Evolutionary conservation across 2,888 invertebrate genomes (phyloP).

Genomic region (Drosophila peninsularis): DNA sequence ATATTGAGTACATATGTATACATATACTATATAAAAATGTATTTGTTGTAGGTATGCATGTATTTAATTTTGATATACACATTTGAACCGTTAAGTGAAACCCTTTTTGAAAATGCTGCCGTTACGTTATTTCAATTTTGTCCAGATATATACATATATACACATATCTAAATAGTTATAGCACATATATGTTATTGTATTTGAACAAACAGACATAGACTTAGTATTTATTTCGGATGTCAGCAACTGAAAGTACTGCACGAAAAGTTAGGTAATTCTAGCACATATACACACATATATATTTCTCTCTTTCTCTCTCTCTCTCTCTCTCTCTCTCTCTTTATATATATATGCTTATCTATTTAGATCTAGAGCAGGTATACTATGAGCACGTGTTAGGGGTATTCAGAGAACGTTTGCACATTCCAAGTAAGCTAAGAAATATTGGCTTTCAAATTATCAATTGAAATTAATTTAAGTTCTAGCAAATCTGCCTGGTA

Average conservation of each 20-base stretch:
- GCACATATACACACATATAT: background rate
- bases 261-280: background rate
- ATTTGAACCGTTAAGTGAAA: constrained; percentile 72
- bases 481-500: background rate
- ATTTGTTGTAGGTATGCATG: constrained; percentile 17
- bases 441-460: background rate
- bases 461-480: background rate
- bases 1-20: constrained; percentile 11
- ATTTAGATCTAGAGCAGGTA: constrained; percentile 3
- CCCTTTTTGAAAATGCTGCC: constrained; percentile 73
- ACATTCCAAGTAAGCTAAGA: constrained; percentile 3
- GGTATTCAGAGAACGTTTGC: constrained; percentile 16
- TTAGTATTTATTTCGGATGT: constrained; percentile 3
- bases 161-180: constrained; percentile 13
- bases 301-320: no score
- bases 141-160: constrained; percentile 20
- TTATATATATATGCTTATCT: constrained; percentile 1
- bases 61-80: constrained; percentile 52
- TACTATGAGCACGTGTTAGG: constrained; percentile 16
- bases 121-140: constrained; percentile 54
- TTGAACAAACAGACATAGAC: constrained; percentile 9
- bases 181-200: constrained; percentile 13
- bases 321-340: background rate
- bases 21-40: constrained; percentile 13
- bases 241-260: constrained; percentile 5